These are phyloP conservation scores for Phasianus colchicus DNA, from an alignment of 2,113 vertebrate genomes.

Conservation along the genomic window DNA sequence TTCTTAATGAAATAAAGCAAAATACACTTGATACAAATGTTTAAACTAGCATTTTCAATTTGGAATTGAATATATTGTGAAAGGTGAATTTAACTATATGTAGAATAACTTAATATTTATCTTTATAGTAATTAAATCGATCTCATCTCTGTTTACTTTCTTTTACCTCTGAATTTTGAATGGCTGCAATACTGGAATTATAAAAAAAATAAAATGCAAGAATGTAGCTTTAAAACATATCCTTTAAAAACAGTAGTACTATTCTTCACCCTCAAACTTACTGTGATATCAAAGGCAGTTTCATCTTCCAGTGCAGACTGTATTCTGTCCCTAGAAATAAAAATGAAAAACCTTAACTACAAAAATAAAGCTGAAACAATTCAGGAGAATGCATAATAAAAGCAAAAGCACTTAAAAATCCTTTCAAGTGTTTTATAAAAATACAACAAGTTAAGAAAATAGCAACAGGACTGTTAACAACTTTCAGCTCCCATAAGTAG, in stretches of 20 bases:
- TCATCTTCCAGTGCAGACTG: constrained; percentile 91
- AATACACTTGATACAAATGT: not conserved
- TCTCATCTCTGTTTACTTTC: not conserved
- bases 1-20: not conserved
- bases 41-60: not conserved
- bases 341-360: not conserved
- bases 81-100: not conserved
- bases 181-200: not conserved
- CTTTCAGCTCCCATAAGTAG: not conserved
- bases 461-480: not conserved
- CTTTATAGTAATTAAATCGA: not conserved
- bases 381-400: not conserved
- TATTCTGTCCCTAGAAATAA: constrained; percentile 87
- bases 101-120: not conserved
- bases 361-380: constrained; percentile 15
- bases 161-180: not conserved
- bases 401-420: not conserved
- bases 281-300: constrained; percentile 85
- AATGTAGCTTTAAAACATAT: not conserved
- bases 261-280: constrained; percentile 76
- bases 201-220: not conserved
- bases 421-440: not conserved
- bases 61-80: not conserved
- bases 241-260: not conserved
- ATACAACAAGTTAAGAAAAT: not conserved